Evolutionary conservation across 2,797 vertebrate genomes (phyloP), one percentile per base, ranked within the genome.

Genomic region (Siniperca scherzeri): DNA sequence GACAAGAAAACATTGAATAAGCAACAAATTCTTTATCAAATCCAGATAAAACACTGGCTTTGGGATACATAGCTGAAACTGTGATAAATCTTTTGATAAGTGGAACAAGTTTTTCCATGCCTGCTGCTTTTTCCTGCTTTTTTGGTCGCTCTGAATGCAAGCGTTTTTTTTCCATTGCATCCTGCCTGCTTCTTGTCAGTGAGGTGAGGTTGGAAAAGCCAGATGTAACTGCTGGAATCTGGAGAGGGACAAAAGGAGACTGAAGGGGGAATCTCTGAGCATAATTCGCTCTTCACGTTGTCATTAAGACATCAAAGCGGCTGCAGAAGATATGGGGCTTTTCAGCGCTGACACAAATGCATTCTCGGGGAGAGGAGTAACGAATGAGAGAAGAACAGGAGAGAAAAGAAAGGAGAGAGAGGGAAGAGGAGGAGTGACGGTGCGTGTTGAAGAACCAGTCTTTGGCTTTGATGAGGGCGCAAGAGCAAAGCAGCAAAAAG

Each of bases 281-380:
- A 80, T 84, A 86, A 94, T 84, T 89, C 73, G 76, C 74, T 90
- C 90, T 83, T 89, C 89, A 82, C 76, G 61, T 92, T 70, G 87
- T 92, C 93, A 88, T 92, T 92, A 88, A 88, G 87, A 83, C 92
- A 94, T 96, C 94, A 96, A 95, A 97, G 95, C 42, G 13, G 61
- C 77, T 85, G 87, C 80, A 75, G 84, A 36, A 84, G 86, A 93
- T 91, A 87, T 78, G 72, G 74, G 68, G 85, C 90, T 80, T 94
- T 92, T 93, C 84, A 91, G 73, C 36, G 53, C 82, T 27, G 80
- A 82, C 81, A 89, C 88, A 76, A 87, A 82, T 1, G 81, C 85
- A 87, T 90, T 89, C 83, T 89, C 74, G 1, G 22, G 64, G 67
- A 80, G 76, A 87, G 82, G 86, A 88, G 88, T 86, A 90, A 82